Evolutionary conservation across 2,113 vertebrate genomes (phyloP), one percentile per base, ranked within the genome.

Genomic region (Ovis aries): DNA sequence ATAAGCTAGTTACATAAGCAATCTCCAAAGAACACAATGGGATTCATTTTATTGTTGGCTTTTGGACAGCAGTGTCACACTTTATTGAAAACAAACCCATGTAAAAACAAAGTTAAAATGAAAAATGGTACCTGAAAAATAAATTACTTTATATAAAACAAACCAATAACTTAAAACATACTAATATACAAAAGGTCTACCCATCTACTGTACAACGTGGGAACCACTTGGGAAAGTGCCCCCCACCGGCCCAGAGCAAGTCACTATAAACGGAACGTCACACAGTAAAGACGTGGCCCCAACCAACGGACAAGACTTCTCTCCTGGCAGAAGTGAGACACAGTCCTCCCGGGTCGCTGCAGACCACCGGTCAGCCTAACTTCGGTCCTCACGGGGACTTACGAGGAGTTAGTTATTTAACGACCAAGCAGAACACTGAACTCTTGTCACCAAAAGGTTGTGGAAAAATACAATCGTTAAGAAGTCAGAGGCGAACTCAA

Each of bases 51-150:
- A 98, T 97, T 99, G 98, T 98, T 98, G 98, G 98, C 99, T 98
- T 98, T 99, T 99, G 98, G 98, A 99, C 99, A 99, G 98, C 99
- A 99, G 98, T 98, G 98, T 99, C 98, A 99, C 98, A 99, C 99
- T 99, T 99, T 99, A 99, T 99, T 99, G 99, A 98, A 99, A 99
- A 98, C 99, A 99, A 99, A 99, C 99, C 99, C 98, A 99, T 98
- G 99, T 99, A 99, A 99, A 99, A 99, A 99, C 99, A 99, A 99
- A 99, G 98, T 99, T 98, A 98, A 99, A 99, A 99, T 98, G 98
- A 99, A 99, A 98, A 99, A 99, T 98, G 98, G 98, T 98, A 98
- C 99, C 99, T 99, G 98, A 99, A 99, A 99, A 99, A 99, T 99
- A 99, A 99, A 99, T 99, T 99, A 99, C 98, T 99, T 98, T 91